Percentiles rank a stretch among this genome's conserved stretches.
Evolutionary conservation across 2,797 vertebrate genomes (phyloP).

Genomic region (Gorsachius magnificus): DNA sequence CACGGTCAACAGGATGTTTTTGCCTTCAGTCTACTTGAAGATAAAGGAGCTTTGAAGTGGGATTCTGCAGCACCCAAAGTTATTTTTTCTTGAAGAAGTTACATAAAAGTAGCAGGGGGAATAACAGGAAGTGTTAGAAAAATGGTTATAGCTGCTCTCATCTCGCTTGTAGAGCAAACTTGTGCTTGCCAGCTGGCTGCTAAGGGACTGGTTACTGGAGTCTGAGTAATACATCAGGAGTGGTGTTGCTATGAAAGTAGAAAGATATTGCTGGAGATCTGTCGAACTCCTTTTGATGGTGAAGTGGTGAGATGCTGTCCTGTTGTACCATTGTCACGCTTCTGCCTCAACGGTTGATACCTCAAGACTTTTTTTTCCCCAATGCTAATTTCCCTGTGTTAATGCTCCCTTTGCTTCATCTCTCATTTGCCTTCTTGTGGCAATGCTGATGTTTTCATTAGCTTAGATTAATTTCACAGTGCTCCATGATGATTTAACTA

Average conservation of each 20-base stretch:
- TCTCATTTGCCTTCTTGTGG: background rate
- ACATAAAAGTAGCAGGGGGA: background rate
- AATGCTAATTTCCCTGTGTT: background rate
- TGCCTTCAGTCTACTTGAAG: background rate
- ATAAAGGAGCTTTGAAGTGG: background rate
- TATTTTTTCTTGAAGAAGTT: background rate
- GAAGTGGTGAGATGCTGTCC: background rate
- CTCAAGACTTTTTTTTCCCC: background rate
- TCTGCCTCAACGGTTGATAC: background rate
- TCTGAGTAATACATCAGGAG: background rate
- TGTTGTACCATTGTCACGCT: background rate
- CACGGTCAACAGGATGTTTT: background rate
- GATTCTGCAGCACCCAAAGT: background rate
- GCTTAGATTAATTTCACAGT: background rate
- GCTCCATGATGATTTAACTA: background rate
- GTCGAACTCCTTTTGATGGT: background rate
- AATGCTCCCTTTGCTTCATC: background rate
- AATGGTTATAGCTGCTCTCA: background rate
- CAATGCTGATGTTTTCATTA: background rate
- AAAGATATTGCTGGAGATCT: background rate
- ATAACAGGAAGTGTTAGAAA: background rate
- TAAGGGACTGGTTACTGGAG: background rate
- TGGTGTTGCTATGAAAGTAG: background rate
- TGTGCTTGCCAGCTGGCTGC: background rate
- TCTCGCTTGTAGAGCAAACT: background rate